A percentile compares a stretch with the other conserved stretches of the same genome.
These are phyloP conservation scores for Lissonota sp. DNA, from an alignment of 2,888 invertebrate species.

Conservation along the genomic window DNA sequence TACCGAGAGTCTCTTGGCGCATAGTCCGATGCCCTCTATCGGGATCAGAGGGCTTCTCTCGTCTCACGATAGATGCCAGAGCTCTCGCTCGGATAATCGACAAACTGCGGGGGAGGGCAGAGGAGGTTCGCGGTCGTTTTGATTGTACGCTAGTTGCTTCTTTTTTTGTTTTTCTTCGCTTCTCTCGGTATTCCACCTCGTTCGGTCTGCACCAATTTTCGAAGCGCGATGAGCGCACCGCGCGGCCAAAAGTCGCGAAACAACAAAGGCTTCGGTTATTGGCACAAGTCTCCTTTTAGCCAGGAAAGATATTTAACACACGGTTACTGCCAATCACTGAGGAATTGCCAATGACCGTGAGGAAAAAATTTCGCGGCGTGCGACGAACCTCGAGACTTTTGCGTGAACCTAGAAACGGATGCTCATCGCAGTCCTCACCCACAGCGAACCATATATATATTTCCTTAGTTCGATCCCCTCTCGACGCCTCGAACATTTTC, in stretches of 20 bases:
- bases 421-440: constrained; percentile 50
- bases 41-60: constrained; percentile 6
- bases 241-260: constrained; percentile 18
- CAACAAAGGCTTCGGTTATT: constrained; percentile 5
- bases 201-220: constrained; percentile 13
- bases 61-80: background rate
- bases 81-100: constrained; percentile 49
- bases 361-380: background rate
- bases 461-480: constrained; percentile 13
- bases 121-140: constrained; percentile 52
- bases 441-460: constrained; percentile 36
- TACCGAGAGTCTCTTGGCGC: constrained; percentile 22
- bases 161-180: constrained; percentile 29
- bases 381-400: constrained; percentile 9
- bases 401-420: constrained; percentile 39
- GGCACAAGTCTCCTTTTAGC: background rate
- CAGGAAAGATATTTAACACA: background rate
- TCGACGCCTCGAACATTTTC: constrained; percentile 22
- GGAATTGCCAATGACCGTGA: constrained; percentile 7
- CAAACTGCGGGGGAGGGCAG: constrained; percentile 28
- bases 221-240: constrained; percentile 19
- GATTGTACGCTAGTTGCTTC: constrained; percentile 31
- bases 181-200: constrained; percentile 34
- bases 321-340: constrained; percentile 1
- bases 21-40: constrained; percentile 40